Percentiles rank a stretch among this genome's conserved stretches.
phyloP scores from a whole-genome alignment of 2,113 vertebrate genomes.

The Nothoprocta perdicaria region DNA sequence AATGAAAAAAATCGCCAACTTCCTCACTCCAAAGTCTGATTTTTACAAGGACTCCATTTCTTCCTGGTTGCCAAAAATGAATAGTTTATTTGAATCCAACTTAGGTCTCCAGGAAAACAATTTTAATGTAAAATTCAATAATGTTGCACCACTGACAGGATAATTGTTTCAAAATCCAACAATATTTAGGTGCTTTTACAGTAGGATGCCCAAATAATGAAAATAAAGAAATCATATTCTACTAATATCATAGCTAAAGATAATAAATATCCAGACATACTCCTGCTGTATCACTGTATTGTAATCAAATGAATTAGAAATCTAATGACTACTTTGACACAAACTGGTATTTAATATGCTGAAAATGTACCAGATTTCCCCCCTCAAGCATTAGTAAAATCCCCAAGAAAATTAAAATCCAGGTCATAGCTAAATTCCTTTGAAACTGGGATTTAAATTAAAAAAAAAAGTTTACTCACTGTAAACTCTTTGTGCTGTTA shows the following conservation, averaged over 20 bases:
- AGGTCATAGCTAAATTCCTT: slow-evolving; percentile 58
- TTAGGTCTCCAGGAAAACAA: slow-evolving; percentile 49
- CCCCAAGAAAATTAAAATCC: slow-evolving; percentile 61
- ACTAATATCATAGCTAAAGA: neutral
- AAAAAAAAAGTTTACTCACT: neutral
- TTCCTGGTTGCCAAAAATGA: slow-evolving; percentile 37
- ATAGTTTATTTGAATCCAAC: slow-evolving; percentile 20
- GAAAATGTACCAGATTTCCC: slow-evolving; percentile 62
- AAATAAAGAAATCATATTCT: slow-evolving; percentile 36
- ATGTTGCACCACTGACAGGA: neutral
- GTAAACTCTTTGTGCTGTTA: slow-evolving; percentile 60
- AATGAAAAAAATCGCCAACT: slow-evolving; percentile 66
- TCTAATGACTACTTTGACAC: slow-evolving; percentile 43
- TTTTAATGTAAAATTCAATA: slow-evolving; percentile 30
- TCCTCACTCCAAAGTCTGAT: slow-evolving; percentile 46
- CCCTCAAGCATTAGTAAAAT: slow-evolving; percentile 61
- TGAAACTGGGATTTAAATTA: slow-evolving; percentile 47
- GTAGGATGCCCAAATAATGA: neutral
- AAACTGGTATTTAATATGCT: slow-evolving; percentile 64
- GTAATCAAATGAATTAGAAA: slow-evolving; percentile 52
- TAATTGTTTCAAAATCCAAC: slow-evolving; percentile 43
- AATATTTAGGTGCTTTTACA: slow-evolving; percentile 14
- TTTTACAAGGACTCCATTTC: slow-evolving; percentile 59
- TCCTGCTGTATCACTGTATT: neutral
- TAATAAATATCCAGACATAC: slow-evolving; percentile 28